phyloP scores from a whole-genome alignment of 2,888 invertebrate species.

The Danaus chrysippus region DNA sequence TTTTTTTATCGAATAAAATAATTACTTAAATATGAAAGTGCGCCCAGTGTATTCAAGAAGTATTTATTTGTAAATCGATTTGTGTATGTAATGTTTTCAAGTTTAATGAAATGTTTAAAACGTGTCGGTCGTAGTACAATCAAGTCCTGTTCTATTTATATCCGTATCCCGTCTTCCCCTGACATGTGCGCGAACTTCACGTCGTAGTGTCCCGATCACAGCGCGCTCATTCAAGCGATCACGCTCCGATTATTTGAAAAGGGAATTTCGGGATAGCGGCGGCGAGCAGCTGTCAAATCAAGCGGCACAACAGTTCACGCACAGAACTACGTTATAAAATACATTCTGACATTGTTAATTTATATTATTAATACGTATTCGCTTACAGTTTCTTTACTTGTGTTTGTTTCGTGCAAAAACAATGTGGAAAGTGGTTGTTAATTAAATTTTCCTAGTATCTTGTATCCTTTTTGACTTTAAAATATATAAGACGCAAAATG shows the following conservation, averaged over 20 bases:
- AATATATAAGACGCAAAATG: conserved; percentile 67
- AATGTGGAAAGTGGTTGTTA: conserved; percentile 81
- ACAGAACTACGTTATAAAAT: conserved; percentile 30
- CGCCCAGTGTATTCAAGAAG: too few relatives aligned
- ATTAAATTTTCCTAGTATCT: conserved; percentile 69
- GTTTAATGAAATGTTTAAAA: conserved; percentile 19
- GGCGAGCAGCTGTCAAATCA: conserved; percentile 76
- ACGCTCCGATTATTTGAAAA: conserved; percentile 61
- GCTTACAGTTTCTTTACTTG: conserved; percentile 77
- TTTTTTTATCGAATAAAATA: conserved; percentile 39
- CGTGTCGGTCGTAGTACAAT: conserved; percentile 54
- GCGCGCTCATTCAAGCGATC: conserved; percentile 65
- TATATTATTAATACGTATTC: conserved; percentile 36
- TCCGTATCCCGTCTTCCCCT: conserved; percentile 60
- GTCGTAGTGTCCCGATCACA: conserved; percentile 44
- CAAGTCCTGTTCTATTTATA: conserved; percentile 67
- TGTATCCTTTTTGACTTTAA: conserved; percentile 73
- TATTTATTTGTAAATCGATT: not conserved
- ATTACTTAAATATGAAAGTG: too few relatives aligned
- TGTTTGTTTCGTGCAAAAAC: conserved; percentile 77
- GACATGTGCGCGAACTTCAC: conserved; percentile 59
- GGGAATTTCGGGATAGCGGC: conserved; percentile 69
- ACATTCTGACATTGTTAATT: conserved; percentile 22
- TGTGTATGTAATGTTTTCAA: not conserved
- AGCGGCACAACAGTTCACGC: conserved; percentile 52